Conservation (phyloP, 2,888 invertebrate genomes). For the Dynastes tityus region DNA sequence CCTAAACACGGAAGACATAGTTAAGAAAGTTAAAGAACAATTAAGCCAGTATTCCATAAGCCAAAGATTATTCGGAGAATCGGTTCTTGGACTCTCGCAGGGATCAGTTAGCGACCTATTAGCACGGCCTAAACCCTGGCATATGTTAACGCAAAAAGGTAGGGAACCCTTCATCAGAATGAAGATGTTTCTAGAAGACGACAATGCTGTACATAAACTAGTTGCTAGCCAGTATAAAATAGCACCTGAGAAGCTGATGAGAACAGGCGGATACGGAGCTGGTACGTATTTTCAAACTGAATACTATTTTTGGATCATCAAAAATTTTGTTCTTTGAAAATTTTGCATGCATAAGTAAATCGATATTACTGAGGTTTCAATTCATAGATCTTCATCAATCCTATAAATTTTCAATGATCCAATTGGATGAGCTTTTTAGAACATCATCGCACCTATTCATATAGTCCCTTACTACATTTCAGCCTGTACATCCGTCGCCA, state of each 20-base stretch:
- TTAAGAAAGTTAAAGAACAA: slow-evolving; percentile 95
- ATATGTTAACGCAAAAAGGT: slow-evolving; percentile 98
- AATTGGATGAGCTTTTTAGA: background rate
- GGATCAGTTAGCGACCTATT: slow-evolving; percentile 98
- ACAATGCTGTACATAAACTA: slow-evolving; percentile 94
- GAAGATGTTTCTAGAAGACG: slow-evolving; percentile 98
- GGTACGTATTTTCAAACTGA: slow-evolving; percentile 73
- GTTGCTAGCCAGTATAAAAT: slow-evolving; percentile 99
- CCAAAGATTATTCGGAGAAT: slow-evolving; percentile 98
- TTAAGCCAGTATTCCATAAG: slow-evolving; percentile 97
- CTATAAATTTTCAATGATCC: slow-evolving; percentile 51
- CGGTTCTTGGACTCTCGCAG: slow-evolving; percentile 95
- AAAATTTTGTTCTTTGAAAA: slow-evolving; percentile 40
- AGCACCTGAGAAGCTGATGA: slow-evolving; percentile 97
- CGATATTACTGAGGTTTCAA: background rate
- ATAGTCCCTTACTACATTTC: slow-evolving; percentile 67
- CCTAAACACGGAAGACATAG: slow-evolving; percentile 98
- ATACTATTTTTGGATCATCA: slow-evolving; percentile 44
- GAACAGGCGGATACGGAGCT: slow-evolving; percentile 94
- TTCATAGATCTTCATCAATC: slow-evolving; percentile 1
- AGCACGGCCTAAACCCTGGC: slow-evolving; percentile 99
- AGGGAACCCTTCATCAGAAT: slow-evolving; percentile 97
- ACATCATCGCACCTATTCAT: slow-evolving; percentile 40
- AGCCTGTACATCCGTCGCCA: slow-evolving; percentile 68
- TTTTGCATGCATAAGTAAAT: slow-evolving; percentile 22